These are phyloP conservation scores for Platichthys stellatus DNA, from an alignment of 2,113 vertebrate genomes.

Conservation along the genomic window DNA sequence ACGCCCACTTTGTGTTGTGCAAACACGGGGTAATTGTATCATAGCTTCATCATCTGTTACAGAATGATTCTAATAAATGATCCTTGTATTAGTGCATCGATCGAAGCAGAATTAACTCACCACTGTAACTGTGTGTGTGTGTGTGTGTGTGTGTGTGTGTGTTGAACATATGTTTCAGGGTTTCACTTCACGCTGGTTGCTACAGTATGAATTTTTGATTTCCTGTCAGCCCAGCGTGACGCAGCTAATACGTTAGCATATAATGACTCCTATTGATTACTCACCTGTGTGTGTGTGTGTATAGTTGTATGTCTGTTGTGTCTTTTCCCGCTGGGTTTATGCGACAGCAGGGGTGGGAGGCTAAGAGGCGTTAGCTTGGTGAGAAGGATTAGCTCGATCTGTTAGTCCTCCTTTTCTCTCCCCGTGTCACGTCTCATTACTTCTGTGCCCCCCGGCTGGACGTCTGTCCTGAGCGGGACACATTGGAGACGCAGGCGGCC, in stretches of 20 bases:
- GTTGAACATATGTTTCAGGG: slow-evolving; percentile 19
- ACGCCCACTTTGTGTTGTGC: slow-evolving; percentile 32
- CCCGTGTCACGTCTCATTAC: slow-evolving; percentile 77
- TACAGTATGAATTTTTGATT: too few relatives aligned
- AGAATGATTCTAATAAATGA: slow-evolving; percentile 38
- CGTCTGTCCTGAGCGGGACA: slow-evolving; percentile 69
- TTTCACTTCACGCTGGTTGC: not conserved
- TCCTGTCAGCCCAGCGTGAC: too few relatives aligned
- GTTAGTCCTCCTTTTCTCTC: slow-evolving; percentile 67
- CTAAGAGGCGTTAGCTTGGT: slow-evolving; percentile 65
- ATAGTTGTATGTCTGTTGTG: not conserved
- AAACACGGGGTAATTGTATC: slow-evolving; percentile 58
- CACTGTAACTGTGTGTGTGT: not conserved
- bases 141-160: slow-evolving; percentile 1
- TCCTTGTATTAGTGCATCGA: slow-evolving; percentile 51
- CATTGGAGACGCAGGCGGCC: slow-evolving; percentile 71
- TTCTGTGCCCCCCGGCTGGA: slow-evolving; percentile 59
- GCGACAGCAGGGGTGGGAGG: slow-evolving; percentile 59
- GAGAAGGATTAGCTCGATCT: slow-evolving; percentile 79
- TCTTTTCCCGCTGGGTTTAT: slow-evolving; percentile 42
- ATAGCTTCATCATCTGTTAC: slow-evolving; percentile 60
- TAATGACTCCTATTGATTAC: not conserved
- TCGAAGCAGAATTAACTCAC: slow-evolving; percentile 32
- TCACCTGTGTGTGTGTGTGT: slow-evolving; percentile 29
- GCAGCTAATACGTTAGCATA: not conserved